phyloP scores from a whole-genome alignment of 2,888 invertebrate genomes.

The Ochlodes sylvanus region DNA sequence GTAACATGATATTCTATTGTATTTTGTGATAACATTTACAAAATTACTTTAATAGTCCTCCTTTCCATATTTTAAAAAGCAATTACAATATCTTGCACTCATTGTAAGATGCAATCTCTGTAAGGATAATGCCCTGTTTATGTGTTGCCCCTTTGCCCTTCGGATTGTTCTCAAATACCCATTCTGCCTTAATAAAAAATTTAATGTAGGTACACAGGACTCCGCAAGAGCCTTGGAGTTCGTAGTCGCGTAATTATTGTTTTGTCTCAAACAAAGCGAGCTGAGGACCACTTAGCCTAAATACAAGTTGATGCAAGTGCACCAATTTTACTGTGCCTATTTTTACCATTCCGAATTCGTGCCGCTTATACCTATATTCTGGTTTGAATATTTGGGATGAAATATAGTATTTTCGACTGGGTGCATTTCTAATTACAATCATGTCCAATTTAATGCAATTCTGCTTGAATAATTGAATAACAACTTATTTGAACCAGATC shows the following conservation, averaged over 20 bases:
- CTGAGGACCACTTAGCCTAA: slow-evolving; percentile 21
- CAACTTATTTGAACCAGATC: no score
- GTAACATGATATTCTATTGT: no score
- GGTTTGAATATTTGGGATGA: background rate
- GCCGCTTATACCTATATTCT: background rate
- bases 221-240: background rate
- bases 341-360: background rate
- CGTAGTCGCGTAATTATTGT: slow-evolving; percentile 16
- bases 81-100: background rate
- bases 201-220: slow-evolving; percentile 10
- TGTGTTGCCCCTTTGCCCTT: slow-evolving; percentile 1
- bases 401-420: background rate
- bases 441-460: no score
- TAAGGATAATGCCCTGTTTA: slow-evolving; percentile 9
- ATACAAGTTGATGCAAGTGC: slow-evolving; percentile 15
- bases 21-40: no score
- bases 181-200: slow-evolving; percentile 14
- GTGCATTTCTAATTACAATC: no score
- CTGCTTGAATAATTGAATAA: no score
- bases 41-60: no score
- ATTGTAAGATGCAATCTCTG: background rate
- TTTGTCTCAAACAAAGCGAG: slow-evolving; percentile 22
- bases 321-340: slow-evolving; percentile 15
- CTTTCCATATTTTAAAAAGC: slow-evolving; percentile 3
- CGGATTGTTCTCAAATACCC: slow-evolving; percentile 2